Conservation (phyloP, 2,888 invertebrate species). For the Gasteruption jaculator region DNA sequence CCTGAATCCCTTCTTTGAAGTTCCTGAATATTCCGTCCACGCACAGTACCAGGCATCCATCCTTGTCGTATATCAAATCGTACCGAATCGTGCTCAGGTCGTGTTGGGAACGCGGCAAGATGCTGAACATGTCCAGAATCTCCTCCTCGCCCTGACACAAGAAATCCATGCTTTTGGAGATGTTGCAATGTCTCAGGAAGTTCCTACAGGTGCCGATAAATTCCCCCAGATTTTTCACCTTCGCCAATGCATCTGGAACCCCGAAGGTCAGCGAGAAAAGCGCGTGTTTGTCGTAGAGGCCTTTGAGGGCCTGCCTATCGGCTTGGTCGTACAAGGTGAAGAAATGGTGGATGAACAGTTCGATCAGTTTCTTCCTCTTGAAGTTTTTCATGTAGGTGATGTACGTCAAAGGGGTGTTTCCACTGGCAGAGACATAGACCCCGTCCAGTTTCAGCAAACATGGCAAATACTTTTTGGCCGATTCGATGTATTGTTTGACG, state of each 20-base stretch:
- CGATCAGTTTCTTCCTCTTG: slow-evolving; percentile 48
- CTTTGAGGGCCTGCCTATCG: slow-evolving; percentile 55
- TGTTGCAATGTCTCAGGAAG: slow-evolving; percentile 23
- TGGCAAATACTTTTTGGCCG: slow-evolving; percentile 55
- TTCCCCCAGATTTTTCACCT: slow-evolving; percentile 20
- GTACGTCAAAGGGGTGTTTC: slow-evolving; percentile 30
- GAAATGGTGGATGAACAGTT: slow-evolving; percentile 64
- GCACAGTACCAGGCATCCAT: slow-evolving; percentile 44
- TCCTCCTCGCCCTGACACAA: slow-evolving; percentile 35
- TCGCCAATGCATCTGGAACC: slow-evolving; percentile 19
- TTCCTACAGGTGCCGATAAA: slow-evolving; percentile 11
- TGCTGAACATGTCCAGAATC: slow-evolving; percentile 36
- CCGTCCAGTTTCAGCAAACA: slow-evolving; percentile 57
- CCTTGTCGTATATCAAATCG: slow-evolving; percentile 34
- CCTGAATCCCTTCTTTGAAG: slow-evolving; percentile 28
- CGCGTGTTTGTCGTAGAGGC: slow-evolving; percentile 63
- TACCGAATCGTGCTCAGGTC: slow-evolving; percentile 53
- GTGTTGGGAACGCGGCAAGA: slow-evolving; percentile 56
- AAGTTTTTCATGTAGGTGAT: slow-evolving; percentile 28
- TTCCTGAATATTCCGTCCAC: slow-evolving; percentile 58
- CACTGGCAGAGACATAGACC: slow-evolving; percentile 33
- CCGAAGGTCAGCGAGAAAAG: slow-evolving; percentile 58
- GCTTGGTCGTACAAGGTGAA: slow-evolving; percentile 63
- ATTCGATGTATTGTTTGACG: slow-evolving; percentile 59
- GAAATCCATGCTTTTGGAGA: slow-evolving; percentile 19